Evolutionary conservation across 1,140 invertebrate species (phyloP).

Genomic region (Drosophila fuyamai): DNA sequence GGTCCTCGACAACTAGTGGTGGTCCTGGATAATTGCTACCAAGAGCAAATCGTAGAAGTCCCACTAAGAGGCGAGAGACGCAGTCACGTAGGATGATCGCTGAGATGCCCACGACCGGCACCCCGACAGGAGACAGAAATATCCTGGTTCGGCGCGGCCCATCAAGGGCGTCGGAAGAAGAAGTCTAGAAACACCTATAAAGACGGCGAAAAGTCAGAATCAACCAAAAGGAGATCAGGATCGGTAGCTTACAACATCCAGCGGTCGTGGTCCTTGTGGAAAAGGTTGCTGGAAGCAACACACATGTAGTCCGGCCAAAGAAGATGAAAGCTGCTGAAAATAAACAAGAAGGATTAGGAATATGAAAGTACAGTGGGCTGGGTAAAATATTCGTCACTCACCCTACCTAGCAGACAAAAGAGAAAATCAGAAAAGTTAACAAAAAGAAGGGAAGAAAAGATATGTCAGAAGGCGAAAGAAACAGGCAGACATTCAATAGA

Average conservation of each 20-base stretch:
- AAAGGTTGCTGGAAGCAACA: background rate
- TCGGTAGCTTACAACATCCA: background rate
- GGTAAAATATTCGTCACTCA: slow-evolving; percentile 3
- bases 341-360: background rate
- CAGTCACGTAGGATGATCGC: too few relatives aligned
- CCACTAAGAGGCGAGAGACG: too few relatives aligned
- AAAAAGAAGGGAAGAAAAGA: background rate
- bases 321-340: background rate
- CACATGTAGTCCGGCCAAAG: background rate
- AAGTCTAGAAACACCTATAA: too few relatives aligned
- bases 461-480: background rate
- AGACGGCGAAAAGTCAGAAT: background rate
- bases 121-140: too few relatives aligned
- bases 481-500: background rate
- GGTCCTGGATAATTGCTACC: too few relatives aligned
- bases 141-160: too few relatives aligned
- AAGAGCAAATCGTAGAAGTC: too few relatives aligned
- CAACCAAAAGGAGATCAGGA: background rate
- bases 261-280: too few relatives aligned
- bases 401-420: background rate
- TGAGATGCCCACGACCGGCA: too few relatives aligned
- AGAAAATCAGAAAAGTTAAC: background rate
- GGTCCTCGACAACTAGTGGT: too few relatives aligned
- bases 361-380: background rate
- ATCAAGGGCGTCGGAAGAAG: background rate